A percentile compares a stretch with the other conserved stretches of the same genome.
Evolutionary conservation across 2,797 vertebrate genomes (phyloP).

Genomic region (Sitta carolinensis): DNA sequence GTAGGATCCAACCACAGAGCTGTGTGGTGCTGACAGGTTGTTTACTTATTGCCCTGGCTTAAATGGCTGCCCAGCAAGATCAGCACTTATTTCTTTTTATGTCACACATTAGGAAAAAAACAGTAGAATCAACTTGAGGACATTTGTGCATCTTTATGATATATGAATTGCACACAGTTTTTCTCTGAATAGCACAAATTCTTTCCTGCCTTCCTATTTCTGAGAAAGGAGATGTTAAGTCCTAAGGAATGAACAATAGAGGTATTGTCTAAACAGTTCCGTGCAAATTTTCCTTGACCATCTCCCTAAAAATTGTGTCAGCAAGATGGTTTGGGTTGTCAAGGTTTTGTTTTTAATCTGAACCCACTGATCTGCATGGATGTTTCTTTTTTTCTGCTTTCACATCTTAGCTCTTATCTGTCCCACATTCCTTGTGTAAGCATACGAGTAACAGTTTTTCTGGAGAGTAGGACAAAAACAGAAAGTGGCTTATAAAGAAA

Average conservation of each 20-base stretch:
- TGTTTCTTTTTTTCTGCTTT: constrained; percentile 1
- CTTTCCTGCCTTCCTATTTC: background rate
- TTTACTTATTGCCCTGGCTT: background rate
- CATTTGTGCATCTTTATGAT: background rate
- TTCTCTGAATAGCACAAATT: background rate
- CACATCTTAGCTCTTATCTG: background rate
- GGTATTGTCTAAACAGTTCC: background rate
- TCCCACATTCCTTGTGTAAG: constrained; percentile 3
- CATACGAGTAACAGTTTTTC: background rate
- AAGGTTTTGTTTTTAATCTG: background rate
- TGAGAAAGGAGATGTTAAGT: constrained; percentile 12
- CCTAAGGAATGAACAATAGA: background rate
- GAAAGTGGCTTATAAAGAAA: constrained; percentile 49
- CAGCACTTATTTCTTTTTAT: background rate
- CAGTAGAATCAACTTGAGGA: background rate
- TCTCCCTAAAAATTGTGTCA: background rate
- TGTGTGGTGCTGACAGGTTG: background rate
- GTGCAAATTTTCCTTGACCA: background rate
- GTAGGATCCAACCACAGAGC: background rate
- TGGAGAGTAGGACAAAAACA: background rate
- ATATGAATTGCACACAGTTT: background rate
- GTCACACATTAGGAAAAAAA: background rate
- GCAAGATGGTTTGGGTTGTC: background rate
- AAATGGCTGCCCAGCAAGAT: background rate
- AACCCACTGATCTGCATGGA: background rate